phyloP scores from a whole-genome alignment of 2,113 vertebrate genomes.

The Campylomormyrus tamandua region DNA sequence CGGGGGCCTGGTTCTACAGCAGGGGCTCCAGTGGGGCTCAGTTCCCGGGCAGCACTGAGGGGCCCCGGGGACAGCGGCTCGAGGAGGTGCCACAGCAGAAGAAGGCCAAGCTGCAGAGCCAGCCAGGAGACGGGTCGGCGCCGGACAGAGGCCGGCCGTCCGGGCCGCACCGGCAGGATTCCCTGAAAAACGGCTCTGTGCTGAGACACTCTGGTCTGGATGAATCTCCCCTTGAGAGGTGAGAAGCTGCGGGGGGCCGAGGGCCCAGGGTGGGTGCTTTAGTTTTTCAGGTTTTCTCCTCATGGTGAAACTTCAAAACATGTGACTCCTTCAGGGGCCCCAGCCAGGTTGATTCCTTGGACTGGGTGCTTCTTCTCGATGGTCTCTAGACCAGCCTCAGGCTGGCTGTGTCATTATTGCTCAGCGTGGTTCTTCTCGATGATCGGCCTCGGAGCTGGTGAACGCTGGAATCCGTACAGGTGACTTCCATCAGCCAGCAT shows the following conservation, averaged over 20 bases:
- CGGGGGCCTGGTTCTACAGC: constrained; percentile 83
- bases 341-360: neutral
- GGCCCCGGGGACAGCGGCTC: constrained; percentile 52
- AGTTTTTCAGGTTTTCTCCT: neutral
- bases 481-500: neutral
- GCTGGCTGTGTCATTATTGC: neutral
- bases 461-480: neutral
- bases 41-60: constrained; percentile 53
- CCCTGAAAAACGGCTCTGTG: constrained; percentile 69
- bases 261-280: neutral
- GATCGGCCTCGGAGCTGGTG: neutral
- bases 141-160: constrained; percentile 79
- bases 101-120: constrained; percentile 89
- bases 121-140: constrained; percentile 67
- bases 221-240: constrained; percentile 32
- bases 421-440: neutral
- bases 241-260: neutral
- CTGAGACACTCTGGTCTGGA: constrained; percentile 55
- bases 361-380: neutral
- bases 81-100: constrained; percentile 86
- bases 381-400: neutral
- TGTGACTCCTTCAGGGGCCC: neutral
- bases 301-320: neutral
- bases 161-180: constrained; percentile 73
- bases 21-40: constrained; percentile 63